A percentile compares a stretch with the other conserved stretches of the same genome.
These are phyloP conservation scores for Poecilia velifera DNA, from an alignment of 2,797 vertebrate species.

Conservation along the genomic window DNA sequence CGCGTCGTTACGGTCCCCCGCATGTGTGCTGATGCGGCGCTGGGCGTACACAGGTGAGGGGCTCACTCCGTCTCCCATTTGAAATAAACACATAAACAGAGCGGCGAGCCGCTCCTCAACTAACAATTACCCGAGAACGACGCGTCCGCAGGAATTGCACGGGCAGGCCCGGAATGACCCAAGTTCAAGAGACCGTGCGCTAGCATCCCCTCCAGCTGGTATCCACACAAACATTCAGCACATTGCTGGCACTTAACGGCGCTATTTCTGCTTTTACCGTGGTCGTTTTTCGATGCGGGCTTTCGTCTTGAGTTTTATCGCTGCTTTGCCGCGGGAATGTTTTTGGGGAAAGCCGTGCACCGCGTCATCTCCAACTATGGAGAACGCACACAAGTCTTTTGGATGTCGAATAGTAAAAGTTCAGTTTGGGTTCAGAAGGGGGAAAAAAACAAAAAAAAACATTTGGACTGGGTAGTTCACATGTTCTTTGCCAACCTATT, in stretches of 20 bases:
- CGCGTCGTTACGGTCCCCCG: slow-evolving; percentile 47
- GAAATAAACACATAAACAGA: slow-evolving; percentile 16
- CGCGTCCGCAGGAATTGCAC: slow-evolving; percentile 17
- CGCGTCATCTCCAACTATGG: slow-evolving; percentile 10
- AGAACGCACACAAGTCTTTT: not conserved
- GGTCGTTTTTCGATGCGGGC: not conserved
- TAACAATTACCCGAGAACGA: slow-evolving; percentile 41
- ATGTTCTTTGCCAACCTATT: not conserved
- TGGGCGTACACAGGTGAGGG: slow-evolving; percentile 47
- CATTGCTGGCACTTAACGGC: slow-evolving; percentile 1
- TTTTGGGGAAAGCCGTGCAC: slow-evolving; percentile 11
- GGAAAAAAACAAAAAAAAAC: not conserved
- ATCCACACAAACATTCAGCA: slow-evolving; percentile 15
- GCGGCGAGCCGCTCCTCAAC: slow-evolving; percentile 20
- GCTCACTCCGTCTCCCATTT: slow-evolving; percentile 37
- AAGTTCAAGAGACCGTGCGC: not conserved
- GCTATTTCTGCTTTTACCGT: slow-evolving; percentile 1
- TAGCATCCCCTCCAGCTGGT: not conserved
- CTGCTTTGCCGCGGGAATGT: not conserved
- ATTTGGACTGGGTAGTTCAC: not conserved
- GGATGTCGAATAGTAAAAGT: not conserved
- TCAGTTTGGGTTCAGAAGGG: not conserved
- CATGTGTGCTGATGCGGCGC: slow-evolving; percentile 44
- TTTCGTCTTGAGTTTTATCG: not conserved
- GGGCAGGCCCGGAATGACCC: slow-evolving; percentile 23